Evolutionary conservation across 2,797 vertebrate species (phyloP), one percentile per base, ranked within the genome.

Genomic region (Poecilia wingei): DNA sequence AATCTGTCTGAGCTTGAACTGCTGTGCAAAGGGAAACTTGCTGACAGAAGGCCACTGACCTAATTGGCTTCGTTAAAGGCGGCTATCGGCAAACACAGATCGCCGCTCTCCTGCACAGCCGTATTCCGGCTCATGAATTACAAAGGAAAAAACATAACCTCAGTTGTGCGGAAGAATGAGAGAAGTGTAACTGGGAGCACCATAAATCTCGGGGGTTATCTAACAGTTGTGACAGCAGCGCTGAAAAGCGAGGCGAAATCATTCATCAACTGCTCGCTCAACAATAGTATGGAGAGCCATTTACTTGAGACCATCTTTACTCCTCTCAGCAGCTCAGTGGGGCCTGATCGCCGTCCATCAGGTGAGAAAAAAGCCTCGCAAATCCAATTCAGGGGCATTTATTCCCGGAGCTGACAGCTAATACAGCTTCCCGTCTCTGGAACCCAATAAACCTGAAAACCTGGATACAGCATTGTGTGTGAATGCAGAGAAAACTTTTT

Each of bases 181-280:
- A 82, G 78, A 80, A 87, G 83, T 85, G 77, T 79, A 82, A 82
- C 81, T 6, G 68, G 36, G 77, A 72, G 77, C 36, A 18, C 82
- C 82, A 86, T 95, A 92, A 93, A 94, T 94, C 91, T 91, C 76
- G 0, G 49, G 80, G 91, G 91, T 94, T 95, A 95, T 95, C 93
- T 89, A 89, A 94, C 80, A 81, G 84, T 91, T 93, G 87, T 49
- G 82, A 90, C 79, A 87, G 87, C 41, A 31, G 59, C 25, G 79
- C 88, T 88, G 83, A 88, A 93, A 91, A 89, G 90, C 46, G 25
- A 78, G 82, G 73, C 81, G 89, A 88, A 88, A 87, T 90, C 91
- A 91, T 95, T 94, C 90, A 91, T 95, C 94, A 93, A 72, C 1
- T n/a, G 76, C 74, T 83, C 82, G 82, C 84, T 91, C 87, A 86